A percentile compares a stretch with the other conserved stretches of the same genome.
Conservation (phyloP, 2,113 vertebrate species). For the Micronycteris hirsuta region DNA sequence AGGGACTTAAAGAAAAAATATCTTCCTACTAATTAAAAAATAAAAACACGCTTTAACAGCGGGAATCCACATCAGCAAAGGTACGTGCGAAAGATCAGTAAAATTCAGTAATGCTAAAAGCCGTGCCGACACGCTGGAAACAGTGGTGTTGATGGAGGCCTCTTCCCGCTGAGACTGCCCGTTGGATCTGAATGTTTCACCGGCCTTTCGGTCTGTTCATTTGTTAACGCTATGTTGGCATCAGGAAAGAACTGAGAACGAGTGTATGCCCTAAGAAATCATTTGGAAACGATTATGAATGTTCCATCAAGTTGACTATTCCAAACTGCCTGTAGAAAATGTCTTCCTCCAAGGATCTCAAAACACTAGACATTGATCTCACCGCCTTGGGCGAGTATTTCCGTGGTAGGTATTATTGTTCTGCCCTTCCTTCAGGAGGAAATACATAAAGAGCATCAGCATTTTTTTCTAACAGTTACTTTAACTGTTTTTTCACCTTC, state of each 20-base stretch:
- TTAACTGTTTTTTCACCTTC: neutral
- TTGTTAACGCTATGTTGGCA: neutral
- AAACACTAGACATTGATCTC: neutral
- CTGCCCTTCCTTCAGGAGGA: neutral
- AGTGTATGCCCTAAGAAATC: neutral
- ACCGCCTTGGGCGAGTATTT: neutral
- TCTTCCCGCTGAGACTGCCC: neutral
- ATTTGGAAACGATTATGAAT: neutral
- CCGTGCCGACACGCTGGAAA: neutral
- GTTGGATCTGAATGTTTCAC: neutral
- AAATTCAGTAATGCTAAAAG: neutral
- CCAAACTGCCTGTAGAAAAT: slow-evolving; percentile 3
- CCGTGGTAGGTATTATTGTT: neutral
- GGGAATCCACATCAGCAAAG: neutral
- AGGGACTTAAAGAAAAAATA: neutral
- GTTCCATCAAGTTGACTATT: neutral
- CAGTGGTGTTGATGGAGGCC: neutral
- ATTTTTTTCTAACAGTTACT: neutral
- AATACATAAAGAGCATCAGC: neutral
- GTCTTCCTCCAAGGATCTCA: neutral
- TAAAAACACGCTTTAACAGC: neutral
- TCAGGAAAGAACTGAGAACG: neutral
- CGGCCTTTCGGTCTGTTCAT: neutral
- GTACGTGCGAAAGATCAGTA: neutral
- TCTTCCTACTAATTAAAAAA: neutral